These are phyloP conservation scores for Lathronympha strigana DNA, from an alignment of 2,888 invertebrate species.

Conservation along the genomic window DNA sequence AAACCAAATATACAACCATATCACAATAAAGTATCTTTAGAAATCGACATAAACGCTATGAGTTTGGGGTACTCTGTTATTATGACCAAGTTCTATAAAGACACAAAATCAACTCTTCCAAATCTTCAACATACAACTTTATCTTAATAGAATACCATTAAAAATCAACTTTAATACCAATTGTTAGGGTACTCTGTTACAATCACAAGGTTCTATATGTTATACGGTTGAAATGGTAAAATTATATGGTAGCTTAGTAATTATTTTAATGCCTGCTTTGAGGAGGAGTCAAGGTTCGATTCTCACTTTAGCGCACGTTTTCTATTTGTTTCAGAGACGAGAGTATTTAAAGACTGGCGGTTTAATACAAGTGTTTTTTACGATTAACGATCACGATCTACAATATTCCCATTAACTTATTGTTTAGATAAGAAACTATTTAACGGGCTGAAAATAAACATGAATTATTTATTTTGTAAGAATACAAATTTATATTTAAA, in stretches of 20 bases:
- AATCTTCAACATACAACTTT: background rate
- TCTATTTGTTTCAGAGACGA: constrained; percentile 24
- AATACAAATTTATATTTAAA: too few species aligned
- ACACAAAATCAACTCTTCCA: background rate
- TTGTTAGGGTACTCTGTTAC: background rate
- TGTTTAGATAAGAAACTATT: too few species aligned
- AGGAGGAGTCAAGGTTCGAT: constrained; percentile 34
- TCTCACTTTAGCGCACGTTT: constrained; percentile 30
- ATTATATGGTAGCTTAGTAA: constrained; percentile 36
- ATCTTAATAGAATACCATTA: background rate
- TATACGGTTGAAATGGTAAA: constrained; percentile 7
- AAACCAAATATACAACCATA: too few species aligned
- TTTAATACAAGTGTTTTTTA: too few species aligned
- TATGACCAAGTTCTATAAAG: too few species aligned
- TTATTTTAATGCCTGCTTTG: constrained; percentile 26
- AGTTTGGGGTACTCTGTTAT: too few species aligned
- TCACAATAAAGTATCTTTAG: too few species aligned
- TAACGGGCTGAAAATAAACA: too few species aligned
- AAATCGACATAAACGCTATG: too few species aligned
- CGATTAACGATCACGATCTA: too few species aligned
- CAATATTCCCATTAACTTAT: too few species aligned
- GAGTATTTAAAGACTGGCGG: background rate
- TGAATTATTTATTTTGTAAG: too few species aligned
- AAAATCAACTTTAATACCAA: background rate
- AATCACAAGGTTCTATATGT: constrained; percentile 7